phyloP scores from a whole-genome alignment of 2,888 invertebrate genomes.

The Acleris holmiana region DNA sequence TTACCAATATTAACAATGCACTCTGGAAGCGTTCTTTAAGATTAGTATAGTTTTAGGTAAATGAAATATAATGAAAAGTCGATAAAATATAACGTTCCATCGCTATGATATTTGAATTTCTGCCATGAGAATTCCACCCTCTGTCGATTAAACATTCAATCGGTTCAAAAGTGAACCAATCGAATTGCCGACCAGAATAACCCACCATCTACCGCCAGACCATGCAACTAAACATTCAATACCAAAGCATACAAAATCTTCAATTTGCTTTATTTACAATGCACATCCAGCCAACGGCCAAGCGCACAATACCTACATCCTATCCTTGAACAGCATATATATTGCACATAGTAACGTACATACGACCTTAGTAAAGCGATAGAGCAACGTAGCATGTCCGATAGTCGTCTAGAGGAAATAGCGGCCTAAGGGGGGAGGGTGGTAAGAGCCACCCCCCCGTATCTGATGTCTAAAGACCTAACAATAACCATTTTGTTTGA shows the following conservation, averaged over 20 bases:
- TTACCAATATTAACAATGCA: no score
- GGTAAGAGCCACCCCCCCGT: slow-evolving; percentile 19
- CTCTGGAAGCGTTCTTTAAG: no score
- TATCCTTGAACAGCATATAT: neutral
- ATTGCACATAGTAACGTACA: neutral
- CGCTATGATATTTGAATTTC: no score
- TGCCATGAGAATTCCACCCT: no score
- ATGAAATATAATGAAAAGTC: no score
- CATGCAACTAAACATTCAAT: neutral
- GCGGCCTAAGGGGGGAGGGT: slow-evolving; percentile 49
- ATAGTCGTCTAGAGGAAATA: slow-evolving; percentile 59
- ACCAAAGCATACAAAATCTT: slow-evolving; percentile 8
- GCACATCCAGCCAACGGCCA: slow-evolving; percentile 10
- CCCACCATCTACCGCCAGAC: neutral
- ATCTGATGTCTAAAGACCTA: slow-evolving; percentile 38
- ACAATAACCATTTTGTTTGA: slow-evolving; percentile 38
- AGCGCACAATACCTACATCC: neutral
- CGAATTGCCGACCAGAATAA: no score
- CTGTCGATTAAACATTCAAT: no score
- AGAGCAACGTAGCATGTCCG: slow-evolving; percentile 51
- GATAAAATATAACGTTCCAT: no score
- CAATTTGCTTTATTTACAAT: slow-evolving; percentile 26
- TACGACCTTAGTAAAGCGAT: slow-evolving; percentile 16
- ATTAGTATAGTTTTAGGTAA: no score
- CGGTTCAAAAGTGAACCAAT: no score